Evolutionary conservation across 2,113 vertebrate genomes (phyloP), one percentile per base, ranked within the genome.

Genomic region (Chauna torquata): DNA sequence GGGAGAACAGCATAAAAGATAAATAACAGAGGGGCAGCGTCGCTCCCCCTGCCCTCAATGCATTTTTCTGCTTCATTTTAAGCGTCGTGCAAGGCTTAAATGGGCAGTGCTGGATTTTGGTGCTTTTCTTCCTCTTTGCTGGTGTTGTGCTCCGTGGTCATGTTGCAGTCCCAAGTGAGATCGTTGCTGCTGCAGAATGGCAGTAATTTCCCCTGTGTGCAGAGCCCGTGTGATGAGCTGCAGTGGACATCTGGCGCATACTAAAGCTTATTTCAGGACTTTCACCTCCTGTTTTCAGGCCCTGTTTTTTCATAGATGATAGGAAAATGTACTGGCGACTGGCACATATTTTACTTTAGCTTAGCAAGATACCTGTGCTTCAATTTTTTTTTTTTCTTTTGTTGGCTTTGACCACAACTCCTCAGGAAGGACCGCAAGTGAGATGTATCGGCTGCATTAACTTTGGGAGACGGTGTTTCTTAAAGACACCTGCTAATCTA

Each of bases 81-180:
- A 50, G 47, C 3, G 2, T 2, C 24, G 16, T 4, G 52, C 23
- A 23, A 12, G 27, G 9, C 0, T 0, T 32, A 24, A 65, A 24
- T 16, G 69, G 36, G 40, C 27, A 65, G 55, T 0, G 0, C 50
- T 42, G 47, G 25, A 16, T 55, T 86, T 77, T 0, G 0, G 42
- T 62, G 59, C 25, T 42, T 49, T 49, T 28, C 24, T 59, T 14
- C 54, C 32, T 7, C 28, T 59, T 8, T 1, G 0, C 34, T 23
- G 20, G 5, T 3, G 0, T 2, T 9, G 25, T 23, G 45, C 25
- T 66, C 32, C 45, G 61, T 4, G 0, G 0, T n/a, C 75, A 23
- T 1, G 0, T 30, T 40, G 72, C 36, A 30, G 49, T 59, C 42
- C 40, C 47, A 71, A 88, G 25, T 1, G 7, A 66, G 64, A 8